Percentiles rank a stretch among this genome's conserved stretches.
Evolutionary conservation across 2,113 vertebrate genomes (phyloP).

Genomic region (Phrynocephalus versicolor): DNA sequence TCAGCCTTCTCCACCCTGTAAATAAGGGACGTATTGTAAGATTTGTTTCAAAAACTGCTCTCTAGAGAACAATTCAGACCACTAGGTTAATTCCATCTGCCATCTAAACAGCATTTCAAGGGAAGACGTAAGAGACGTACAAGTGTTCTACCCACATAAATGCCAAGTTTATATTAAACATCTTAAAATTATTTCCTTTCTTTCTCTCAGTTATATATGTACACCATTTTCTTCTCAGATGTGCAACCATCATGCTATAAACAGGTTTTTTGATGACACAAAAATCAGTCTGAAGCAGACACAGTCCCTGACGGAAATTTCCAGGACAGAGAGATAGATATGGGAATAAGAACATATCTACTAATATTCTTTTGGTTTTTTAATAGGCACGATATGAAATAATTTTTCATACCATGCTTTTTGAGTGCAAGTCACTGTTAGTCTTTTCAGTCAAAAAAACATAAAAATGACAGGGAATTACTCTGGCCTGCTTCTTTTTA

Average conservation of each 20-base stretch:
- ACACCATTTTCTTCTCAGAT: conserved; percentile 30
- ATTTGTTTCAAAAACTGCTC: conserved; percentile 21
- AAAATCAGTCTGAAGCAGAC: conserved; percentile 53
- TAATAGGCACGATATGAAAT: conserved; percentile 15
- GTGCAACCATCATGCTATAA: conserved; percentile 54
- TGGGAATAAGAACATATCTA: conserved; percentile 31
- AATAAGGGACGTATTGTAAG: conserved; percentile 16
- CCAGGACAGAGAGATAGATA: conserved; percentile 50
- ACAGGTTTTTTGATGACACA: conserved; percentile 44
- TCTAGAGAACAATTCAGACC: background rate
- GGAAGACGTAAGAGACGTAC: conserved; percentile 29
- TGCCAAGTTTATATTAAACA: background rate
- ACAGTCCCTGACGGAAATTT: conserved; percentile 55
- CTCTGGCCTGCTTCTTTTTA: conserved; percentile 23
- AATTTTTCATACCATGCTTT: conserved; percentile 45
- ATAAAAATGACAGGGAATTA: conserved; percentile 28
- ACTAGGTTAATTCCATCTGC: conserved; percentile 50
- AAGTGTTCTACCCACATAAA: background rate
- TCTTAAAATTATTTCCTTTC: background rate
- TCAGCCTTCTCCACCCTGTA: background rate
- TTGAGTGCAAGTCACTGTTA: conserved; percentile 43
- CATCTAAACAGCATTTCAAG: conserved; percentile 24
- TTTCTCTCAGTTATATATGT: background rate
- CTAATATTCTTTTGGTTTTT: conserved; percentile 50
- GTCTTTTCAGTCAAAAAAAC: conserved; percentile 37